Conservation (phyloP, 2,888 invertebrate genomes). For the Linnaemya tessellans region DNA sequence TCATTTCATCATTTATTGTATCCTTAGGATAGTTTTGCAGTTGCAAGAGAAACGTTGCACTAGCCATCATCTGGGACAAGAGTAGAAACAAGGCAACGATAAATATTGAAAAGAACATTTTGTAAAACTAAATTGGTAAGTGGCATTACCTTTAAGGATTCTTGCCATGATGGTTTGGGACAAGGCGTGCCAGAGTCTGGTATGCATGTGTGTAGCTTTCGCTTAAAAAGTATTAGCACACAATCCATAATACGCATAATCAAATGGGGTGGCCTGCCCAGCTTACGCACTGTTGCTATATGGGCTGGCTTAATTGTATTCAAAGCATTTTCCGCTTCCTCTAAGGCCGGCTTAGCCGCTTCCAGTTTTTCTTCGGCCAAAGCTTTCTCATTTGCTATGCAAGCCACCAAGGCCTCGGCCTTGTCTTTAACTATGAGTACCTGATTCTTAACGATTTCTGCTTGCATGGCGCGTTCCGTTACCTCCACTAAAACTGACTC, state of each 20-base stretch:
- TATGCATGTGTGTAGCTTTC: conserved; percentile 91
- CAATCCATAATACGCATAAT: conserved; percentile 99
- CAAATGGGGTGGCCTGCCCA: conserved; percentile 97
- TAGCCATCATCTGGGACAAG: conserved; percentile 93
- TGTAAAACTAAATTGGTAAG: neutral
- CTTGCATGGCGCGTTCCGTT: conserved; percentile 96
- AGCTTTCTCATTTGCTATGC: conserved; percentile 94
- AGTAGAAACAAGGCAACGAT: neutral
- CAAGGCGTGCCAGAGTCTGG: conserved; percentile 91
- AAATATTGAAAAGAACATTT: conserved; percentile 2
- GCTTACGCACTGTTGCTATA: conserved; percentile 96
- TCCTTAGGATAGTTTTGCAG: conserved; percentile 98
- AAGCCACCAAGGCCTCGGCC: conserved; percentile 93
- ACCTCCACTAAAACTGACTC: conserved; percentile 94
- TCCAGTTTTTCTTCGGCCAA: conserved; percentile 96
- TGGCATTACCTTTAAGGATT: conserved; percentile 91
- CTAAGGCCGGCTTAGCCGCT: conserved; percentile 97
- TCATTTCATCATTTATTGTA: conserved; percentile 98
- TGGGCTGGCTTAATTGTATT: conserved; percentile 99
- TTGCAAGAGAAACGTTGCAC: conserved; percentile 94
- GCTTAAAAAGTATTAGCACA: conserved; percentile 95
- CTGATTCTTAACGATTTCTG: conserved; percentile 97
- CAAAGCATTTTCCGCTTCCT: conserved; percentile 96
- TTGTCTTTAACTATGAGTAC: conserved; percentile 98
- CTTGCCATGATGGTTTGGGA: conserved; percentile 97